Base-by-base conservation (phyloP, 2,797 vertebrate genomes). In the Rousettus madagascariensis region DNA sequence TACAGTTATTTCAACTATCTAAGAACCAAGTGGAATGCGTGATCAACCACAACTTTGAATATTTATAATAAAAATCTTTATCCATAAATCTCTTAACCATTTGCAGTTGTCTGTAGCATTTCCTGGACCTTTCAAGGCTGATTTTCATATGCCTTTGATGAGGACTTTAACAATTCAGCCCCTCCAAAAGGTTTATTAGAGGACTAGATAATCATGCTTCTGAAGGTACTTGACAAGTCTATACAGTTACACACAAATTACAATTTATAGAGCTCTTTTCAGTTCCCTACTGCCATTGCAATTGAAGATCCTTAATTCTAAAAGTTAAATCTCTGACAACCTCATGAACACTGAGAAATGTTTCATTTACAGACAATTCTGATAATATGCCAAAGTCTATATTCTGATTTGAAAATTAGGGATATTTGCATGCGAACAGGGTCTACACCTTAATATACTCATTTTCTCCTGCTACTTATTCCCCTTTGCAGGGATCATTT, bases 181-280 rank as follows among this genome's bases (percentile, higher is more conserved):
- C 68, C 69, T 22, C 43, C 74, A 55, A 95, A 91, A 95, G 55
- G 83, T 46, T 30, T 93, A 86, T 91, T 95, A 95, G 93, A 94
- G 66, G 96, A 63, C 86, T 82, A 86, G 0, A 2, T 94, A 95
- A 96, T 97, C 69, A 87, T 12, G 51, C 30, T 92, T 92, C 86
- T n/a, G 2, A 96, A 95, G 41, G 86, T 57, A 65, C 79, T 93
- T 63, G 38, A 51, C 91, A 97, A 94, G 61, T 49, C 6, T 63
- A 46, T 75, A 95, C 69, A 88, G 65, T 80, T 55, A 68, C 17
- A 86, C 7, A 95, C 68, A 95, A 41, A 95, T 95, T 65, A 94
- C 59, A 75, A 86, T 5, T 0, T 77, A 96, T 86, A 82, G 85
- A 96, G n/a, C 30, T 96, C 97, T 85, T 89, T 78, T 93, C 19